phyloP scores from a whole-genome alignment of 2,797 vertebrate genomes.

The Platyrinchus mystaceus region DNA sequence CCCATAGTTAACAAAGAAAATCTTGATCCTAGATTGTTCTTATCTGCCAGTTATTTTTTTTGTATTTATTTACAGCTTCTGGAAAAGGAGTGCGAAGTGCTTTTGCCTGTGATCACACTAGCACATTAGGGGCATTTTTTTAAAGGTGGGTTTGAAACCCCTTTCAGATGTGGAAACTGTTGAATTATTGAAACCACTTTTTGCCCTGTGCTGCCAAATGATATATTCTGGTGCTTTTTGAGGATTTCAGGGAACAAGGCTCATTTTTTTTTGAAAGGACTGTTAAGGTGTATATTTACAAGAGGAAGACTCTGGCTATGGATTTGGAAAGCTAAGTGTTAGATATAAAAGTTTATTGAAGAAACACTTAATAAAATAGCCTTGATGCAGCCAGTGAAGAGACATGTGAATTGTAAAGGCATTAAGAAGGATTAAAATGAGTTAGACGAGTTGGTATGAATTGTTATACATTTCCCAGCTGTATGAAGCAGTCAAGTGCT shows the following conservation, averaged over 20 bases:
- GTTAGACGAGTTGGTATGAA: not conserved
- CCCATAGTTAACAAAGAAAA: not conserved
- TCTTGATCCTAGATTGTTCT: not conserved
- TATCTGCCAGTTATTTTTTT: not conserved
- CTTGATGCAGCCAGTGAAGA: not conserved
- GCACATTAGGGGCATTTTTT: not conserved
- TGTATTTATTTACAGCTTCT: not conserved
- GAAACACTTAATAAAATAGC: not conserved
- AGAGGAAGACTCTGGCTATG: not conserved
- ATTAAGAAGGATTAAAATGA: not conserved
- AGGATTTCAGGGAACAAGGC: not conserved
- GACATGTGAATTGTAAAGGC: not conserved
- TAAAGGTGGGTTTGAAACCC: not conserved
- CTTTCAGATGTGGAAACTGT: not conserved
- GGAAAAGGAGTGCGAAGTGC: not conserved
- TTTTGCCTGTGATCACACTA: not conserved
- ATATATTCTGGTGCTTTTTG: not conserved
- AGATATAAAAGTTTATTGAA: not conserved
- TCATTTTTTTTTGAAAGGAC: not conserved
- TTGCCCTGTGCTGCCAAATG: not conserved
- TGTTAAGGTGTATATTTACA: not conserved
- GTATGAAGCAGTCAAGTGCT: not conserved
- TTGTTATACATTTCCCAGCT: not conserved
- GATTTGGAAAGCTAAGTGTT: not conserved
- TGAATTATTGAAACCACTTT: not conserved